These are phyloP conservation scores for Bombycilla garrulus DNA, from an alignment of 2,113 vertebrate genomes.

Conservation along the genomic window DNA sequence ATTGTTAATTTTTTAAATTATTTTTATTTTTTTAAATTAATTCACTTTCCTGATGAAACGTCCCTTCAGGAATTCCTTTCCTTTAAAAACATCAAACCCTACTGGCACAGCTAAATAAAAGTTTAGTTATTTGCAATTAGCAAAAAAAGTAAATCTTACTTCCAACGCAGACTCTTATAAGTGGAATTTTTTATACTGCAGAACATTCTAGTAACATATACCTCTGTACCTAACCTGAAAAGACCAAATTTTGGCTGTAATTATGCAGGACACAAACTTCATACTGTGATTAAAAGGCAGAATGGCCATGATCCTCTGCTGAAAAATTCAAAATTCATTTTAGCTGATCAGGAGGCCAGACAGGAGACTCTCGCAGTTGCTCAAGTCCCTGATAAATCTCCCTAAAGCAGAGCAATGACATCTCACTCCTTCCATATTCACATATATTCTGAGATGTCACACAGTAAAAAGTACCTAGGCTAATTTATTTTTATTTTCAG, in stretches of 20 bases:
- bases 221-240: neutral
- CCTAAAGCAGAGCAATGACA: neutral
- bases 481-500: neutral
- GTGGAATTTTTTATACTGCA: neutral
- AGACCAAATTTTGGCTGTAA: neutral
- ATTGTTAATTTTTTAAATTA: neutral
- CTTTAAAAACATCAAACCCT: neutral
- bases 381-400: neutral
- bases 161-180: neutral
- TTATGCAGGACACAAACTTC: neutral
- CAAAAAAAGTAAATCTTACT: constrained; percentile 8
- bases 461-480: neutral
- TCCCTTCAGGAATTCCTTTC: neutral
- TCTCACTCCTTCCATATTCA: neutral
- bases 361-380: neutral
- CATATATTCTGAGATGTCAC: neutral
- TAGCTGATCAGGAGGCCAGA: neutral
- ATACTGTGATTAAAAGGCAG: neutral
- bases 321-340: neutral
- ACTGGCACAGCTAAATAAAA: neutral
- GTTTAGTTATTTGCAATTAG: neutral
- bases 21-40: neutral
- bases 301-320: neutral
- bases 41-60: constrained; percentile 5
- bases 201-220: neutral